Percentiles rank a stretch among this genome's conserved stretches.
Conservation (phyloP, 1,140 invertebrate genomes). For the Pogonomyrmex californicus region DNA sequence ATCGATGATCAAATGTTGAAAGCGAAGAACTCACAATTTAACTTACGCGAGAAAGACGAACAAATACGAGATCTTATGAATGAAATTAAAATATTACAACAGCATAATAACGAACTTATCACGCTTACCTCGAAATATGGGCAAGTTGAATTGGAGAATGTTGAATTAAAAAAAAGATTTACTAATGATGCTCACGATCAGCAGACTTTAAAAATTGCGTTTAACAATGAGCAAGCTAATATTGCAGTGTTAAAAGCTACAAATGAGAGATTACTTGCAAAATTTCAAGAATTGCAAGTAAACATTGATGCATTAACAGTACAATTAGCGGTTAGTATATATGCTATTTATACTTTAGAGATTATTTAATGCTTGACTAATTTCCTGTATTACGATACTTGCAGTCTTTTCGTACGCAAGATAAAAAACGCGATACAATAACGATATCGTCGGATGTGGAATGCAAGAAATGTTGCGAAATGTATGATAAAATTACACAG, state of each 20-base stretch:
- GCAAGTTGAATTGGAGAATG: conserved; percentile 81
- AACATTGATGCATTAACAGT: conserved; percentile 82
- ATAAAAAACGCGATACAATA: conserved; percentile 51
- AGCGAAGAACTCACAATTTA: conserved; percentile 74
- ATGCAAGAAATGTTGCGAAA: conserved; percentile 54
- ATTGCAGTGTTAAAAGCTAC: conserved; percentile 77
- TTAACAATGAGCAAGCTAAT: conserved; percentile 80
- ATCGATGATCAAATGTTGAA: conserved; percentile 78
- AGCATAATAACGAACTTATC: conserved; percentile 83
- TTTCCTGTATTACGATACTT: conserved; percentile 45
- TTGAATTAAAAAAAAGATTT: conserved; percentile 80
- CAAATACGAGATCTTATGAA: conserved; percentile 80
- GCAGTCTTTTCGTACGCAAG: conserved; percentile 75
- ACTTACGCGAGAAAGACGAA: conserved; percentile 80
- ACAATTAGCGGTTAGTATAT: conserved; percentile 81
- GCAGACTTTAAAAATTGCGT: conserved; percentile 76
- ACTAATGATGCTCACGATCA: conserved; percentile 77
- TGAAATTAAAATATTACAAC: conserved; percentile 82
- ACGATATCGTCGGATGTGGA: not conserved
- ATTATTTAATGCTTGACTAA: conserved; percentile 19
- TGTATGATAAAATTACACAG: conserved; percentile 9
- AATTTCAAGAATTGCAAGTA: conserved; percentile 82
- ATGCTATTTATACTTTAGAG: conserved; percentile 4
- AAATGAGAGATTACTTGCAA: conserved; percentile 81
- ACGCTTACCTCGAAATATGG: conserved; percentile 78